Base-by-base conservation (phyloP, 1,140 invertebrate genomes). In the Bombus terrestris region DNA sequence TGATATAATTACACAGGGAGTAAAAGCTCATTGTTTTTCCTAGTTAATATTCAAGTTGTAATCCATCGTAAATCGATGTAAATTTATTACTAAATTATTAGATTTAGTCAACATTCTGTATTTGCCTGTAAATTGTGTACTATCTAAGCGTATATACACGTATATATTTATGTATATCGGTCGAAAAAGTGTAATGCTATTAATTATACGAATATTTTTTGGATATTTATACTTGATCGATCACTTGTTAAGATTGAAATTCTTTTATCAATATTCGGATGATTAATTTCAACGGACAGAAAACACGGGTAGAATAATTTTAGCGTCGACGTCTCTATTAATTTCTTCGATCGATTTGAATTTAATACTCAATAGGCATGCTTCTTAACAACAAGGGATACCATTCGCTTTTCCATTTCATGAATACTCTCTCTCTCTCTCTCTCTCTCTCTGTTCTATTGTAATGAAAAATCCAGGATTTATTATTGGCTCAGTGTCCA, bases 391-490 rank as follows among this genome's bases (percentile, higher is more conserved):
- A 53, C 15, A 37, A 53, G 22, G 25, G 22, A 12, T 0, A 6
- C 6, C 69, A 43, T 72, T 72, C 28, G 0, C 35, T 69, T 12
- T 28, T 8, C 25, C 12, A 32, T 71, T 39, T 39, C 25, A 39
- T 0, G 37, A n/a, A 35, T 66, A 25, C n/a, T n/a, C 64, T 15
- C 59, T 13, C 12, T 6, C 13, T 18, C 5, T 15, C n/a, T 32
- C 62, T n/a, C n/a, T 13, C 62, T 15, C 59, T 0, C 5, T 15
- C n/a, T 66, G 62, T 32, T 66, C 72, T 62, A 77, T 77, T 43
- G 35, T 86, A 83, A 90, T 89, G 85, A 90, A 89, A 89, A 89
- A 87, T 81, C 77, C 69, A 66, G 47, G 77, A 84, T 90, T 90
- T 84, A 87, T 72, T 81, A 89, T 83, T 81, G 84, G 68, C 79